Conservation (phyloP, 2,888 invertebrate genomes). For the Marronus borbonicus region DNA sequence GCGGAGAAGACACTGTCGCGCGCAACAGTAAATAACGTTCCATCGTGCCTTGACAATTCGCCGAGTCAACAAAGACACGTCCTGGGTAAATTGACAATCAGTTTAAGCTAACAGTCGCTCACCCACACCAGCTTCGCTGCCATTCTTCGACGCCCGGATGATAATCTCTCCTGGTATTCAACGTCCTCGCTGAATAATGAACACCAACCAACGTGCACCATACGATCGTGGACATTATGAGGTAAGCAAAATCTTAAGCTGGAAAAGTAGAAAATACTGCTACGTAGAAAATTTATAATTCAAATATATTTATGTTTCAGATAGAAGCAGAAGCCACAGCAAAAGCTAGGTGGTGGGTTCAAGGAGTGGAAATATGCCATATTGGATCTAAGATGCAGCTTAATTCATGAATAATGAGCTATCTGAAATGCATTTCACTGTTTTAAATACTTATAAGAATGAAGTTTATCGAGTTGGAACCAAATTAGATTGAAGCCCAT, state of each 20-base stretch:
- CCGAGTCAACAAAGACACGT: slow-evolving; percentile 55
- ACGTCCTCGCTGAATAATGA: slow-evolving; percentile 33
- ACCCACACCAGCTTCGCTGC: slow-evolving; percentile 47
- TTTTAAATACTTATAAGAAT: too few relatives aligned
- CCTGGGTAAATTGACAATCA: slow-evolving; percentile 56
- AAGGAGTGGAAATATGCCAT: too few relatives aligned
- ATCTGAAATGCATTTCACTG: too few relatives aligned
- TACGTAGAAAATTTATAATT: background rate
- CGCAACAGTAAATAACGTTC: slow-evolving; percentile 51
- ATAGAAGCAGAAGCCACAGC: background rate
- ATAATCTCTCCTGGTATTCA: slow-evolving; percentile 41
- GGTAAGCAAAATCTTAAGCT: background rate
- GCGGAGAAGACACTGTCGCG: slow-evolving; percentile 6
- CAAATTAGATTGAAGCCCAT: too few relatives aligned
- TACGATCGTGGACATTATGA: background rate
- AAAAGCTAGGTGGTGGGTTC: background rate
- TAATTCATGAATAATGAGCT: too few relatives aligned
- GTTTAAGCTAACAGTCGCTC: slow-evolving; percentile 54
- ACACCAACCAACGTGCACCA: slow-evolving; percentile 25
- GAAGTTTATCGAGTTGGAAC: too few relatives aligned
- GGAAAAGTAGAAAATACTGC: background rate
- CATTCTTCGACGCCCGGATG: slow-evolving; percentile 6
- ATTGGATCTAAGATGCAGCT: too few relatives aligned
- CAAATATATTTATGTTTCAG: background rate
- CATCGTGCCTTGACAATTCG: slow-evolving; percentile 53